These are phyloP conservation scores for Dendrolimus pini DNA, from an alignment of 2,888 invertebrate species.

Conservation along the genomic window DNA sequence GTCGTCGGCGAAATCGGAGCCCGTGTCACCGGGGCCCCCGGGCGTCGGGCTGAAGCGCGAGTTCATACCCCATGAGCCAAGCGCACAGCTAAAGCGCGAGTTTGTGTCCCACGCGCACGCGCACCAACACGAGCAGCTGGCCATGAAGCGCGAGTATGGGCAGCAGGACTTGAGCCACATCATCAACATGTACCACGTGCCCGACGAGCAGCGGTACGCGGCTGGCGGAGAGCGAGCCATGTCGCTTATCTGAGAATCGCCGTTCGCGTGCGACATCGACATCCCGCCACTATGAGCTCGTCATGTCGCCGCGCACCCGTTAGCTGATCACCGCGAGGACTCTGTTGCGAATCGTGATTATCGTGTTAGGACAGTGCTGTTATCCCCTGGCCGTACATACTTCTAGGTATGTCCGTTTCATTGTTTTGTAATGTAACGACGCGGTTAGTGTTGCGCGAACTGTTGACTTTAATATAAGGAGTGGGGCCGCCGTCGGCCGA, in stretches of 20 bases:
- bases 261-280: conserved; percentile 80
- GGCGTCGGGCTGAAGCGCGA: conserved; percentile 64
- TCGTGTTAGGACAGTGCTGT: conserved; percentile 63
- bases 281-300: conserved; percentile 79
- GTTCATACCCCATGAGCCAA: conserved; percentile 68
- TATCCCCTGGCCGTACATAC: conserved; percentile 63
- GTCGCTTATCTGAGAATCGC: conserved; percentile 80
- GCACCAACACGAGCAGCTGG: conserved; percentile 58
- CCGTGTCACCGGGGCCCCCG: conserved; percentile 86
- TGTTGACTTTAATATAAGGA: conserved; percentile 37
- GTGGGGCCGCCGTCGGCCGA: conserved; percentile 29
- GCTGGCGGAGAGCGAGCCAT: conserved; percentile 77
- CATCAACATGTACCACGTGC: conserved; percentile 82
- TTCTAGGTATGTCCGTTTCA: conserved; percentile 68
- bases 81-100: conserved; percentile 72
- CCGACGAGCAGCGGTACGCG: conserved; percentile 79
- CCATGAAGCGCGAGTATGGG: conserved; percentile 84
- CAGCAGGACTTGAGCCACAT: conserved; percentile 79
- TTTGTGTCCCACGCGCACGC: conserved; percentile 64
- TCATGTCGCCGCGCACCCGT: conserved; percentile 65
- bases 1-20: conserved; percentile 92
- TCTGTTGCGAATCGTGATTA: conserved; percentile 42
- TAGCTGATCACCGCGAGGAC: conserved; percentile 37
- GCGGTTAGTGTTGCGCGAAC: conserved; percentile 60
- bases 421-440: conserved; percentile 63